Evolutionary conservation across 1,140 invertebrate species (phyloP).

Genomic region (Centruroides sculpturatus): DNA sequence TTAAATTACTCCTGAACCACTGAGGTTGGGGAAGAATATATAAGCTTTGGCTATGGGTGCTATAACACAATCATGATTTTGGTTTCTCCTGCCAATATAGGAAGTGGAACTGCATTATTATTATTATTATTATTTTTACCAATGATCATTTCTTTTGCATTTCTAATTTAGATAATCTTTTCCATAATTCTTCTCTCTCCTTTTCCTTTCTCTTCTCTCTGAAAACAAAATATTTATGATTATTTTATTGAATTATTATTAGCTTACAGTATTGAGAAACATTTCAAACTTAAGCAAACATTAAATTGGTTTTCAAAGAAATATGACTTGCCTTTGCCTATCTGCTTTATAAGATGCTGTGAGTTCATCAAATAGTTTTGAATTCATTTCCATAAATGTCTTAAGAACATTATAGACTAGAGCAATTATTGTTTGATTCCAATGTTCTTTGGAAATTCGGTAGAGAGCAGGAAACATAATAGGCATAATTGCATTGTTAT

Average conservation of each 20-base stretch:
- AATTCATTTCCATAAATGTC: conserved; percentile 99
- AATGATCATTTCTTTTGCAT: neutral
- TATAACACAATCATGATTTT: no score
- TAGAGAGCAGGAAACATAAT: conserved; percentile 90
- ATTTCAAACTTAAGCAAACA: neutral
- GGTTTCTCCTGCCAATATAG: no score
- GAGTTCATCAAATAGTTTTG: conserved; percentile 87
- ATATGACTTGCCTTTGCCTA: conserved; percentile 20
- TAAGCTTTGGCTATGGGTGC: no score
- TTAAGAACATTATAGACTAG: conserved; percentile 99
- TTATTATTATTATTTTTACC: no score
- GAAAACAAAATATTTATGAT: neutral
- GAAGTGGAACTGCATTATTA: no score
- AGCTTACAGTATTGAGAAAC: neutral
- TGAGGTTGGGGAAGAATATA: no score
- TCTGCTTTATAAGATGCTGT: conserved; percentile 21
- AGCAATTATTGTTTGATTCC: conserved; percentile 99
- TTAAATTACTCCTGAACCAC: no score
- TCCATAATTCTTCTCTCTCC: neutral
- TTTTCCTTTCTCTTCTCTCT: neutral
- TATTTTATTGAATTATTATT: neutral
- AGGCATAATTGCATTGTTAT: conserved; percentile 55
- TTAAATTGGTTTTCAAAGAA: neutral
- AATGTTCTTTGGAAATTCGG: conserved; percentile 93
- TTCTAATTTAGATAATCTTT: neutral